Conservation (phyloP, 2,797 vertebrate species). For the Sylvilagus floridanus region DNA sequence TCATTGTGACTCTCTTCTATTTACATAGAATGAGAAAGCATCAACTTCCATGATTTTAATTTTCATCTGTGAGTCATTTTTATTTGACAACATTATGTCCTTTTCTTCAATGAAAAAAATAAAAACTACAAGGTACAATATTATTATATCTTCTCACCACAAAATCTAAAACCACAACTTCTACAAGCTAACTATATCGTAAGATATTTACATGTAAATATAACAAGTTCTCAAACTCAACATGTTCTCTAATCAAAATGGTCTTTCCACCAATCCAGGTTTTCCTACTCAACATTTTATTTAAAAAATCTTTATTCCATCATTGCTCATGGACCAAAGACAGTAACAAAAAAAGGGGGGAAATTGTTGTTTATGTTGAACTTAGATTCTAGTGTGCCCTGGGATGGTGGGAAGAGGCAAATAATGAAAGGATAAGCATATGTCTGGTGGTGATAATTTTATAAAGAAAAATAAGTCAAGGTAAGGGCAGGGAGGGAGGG, state of each 20-base stretch:
- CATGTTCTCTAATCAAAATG: background rate
- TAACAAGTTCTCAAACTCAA: background rate
- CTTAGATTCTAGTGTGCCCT: background rate
- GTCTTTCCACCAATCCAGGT: background rate
- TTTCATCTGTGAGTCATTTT: slow-evolving; percentile 23
- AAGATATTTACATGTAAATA: background rate
- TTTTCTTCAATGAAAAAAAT: slow-evolving; percentile 3
- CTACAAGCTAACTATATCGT: background rate
- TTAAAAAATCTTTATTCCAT: background rate
- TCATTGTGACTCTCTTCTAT: background rate
- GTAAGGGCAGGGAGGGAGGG: background rate
- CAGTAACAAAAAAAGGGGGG: background rate
- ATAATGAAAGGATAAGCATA: background rate
- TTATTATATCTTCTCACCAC: slow-evolving; percentile 7
- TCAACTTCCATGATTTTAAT: slow-evolving; percentile 12
- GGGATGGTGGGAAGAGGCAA: background rate
- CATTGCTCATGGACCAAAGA: background rate
- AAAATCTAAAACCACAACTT: slow-evolving; percentile 24
- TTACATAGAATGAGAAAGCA: background rate
- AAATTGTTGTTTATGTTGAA: background rate
- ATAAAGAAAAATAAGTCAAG: slow-evolving; percentile 22
- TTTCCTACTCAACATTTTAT: background rate
- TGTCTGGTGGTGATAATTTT: background rate
- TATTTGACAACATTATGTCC: background rate
- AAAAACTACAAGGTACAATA: background rate